Evolutionary conservation across 23 tunicate genomes (phyloP), one percentile per base, ranked within the genome.

Genomic region (Diplosoma virens): DNA sequence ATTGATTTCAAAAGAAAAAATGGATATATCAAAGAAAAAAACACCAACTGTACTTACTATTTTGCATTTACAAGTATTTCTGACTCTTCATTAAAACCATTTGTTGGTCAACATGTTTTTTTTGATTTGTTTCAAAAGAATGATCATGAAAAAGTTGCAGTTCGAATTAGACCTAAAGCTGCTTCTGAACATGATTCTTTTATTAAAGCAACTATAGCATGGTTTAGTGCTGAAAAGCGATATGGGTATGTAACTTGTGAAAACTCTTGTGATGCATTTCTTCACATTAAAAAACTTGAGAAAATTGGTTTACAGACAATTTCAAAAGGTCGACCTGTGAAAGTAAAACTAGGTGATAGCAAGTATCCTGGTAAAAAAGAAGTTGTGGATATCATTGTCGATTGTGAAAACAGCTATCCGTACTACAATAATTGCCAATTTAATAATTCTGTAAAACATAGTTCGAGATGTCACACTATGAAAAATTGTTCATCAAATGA

Each of bases 211-310:
- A 32, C 33, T n/a, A 84, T 86, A 1, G 31, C 17, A 1, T 59
- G 74, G 73, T 86, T 33, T 61, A 71, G 33, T 27, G 59, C 22
- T 29, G 80, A 70, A n/a, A 78, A 86, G 56, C 48, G 60, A 16
- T 88, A 68, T 77, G 95, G 95, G 14, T 88, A 83, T 60, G 80
- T 82, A 16, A 0, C 11, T 22, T 58, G 80, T 32, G 59, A 66
- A 48, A 73, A 41, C 28, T 9, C 70, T 26, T 2, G 28, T 4
- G 83, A 82, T 56, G 83, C 86, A 0, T 88, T 81, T 68, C 72
- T 88, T 27, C 82, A 77, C 70, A 26, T 76, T 9, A 67, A 58
- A 0, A 22, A 33, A 0, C 35, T 88, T 14, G 66, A 61, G 5
- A 66, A 47, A 36, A 25, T 45, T 26, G 87, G 83, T 6, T 54